phyloP scores from a whole-genome alignment of 2,797 vertebrate species.

The Florisuga fusca region DNA sequence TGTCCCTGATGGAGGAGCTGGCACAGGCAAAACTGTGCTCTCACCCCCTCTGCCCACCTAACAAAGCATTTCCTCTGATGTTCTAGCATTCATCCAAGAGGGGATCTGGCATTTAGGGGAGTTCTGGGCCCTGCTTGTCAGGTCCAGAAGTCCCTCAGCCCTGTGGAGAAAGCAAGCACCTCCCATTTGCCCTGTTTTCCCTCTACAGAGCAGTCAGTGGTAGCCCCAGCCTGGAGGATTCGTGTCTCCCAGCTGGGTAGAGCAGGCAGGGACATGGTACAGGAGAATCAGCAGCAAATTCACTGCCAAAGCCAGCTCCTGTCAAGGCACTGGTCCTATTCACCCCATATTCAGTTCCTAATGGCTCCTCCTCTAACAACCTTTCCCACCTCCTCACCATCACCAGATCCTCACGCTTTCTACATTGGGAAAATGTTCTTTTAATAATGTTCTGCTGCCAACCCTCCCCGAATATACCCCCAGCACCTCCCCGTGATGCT shows the following conservation, averaged over 20 bases:
- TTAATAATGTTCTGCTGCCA: neutral
- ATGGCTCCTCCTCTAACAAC: neutral
- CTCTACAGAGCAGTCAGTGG: neutral
- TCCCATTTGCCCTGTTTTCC: neutral
- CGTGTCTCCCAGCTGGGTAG: rapidly evolving
- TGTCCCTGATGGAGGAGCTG: neutral
- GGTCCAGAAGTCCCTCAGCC: neutral
- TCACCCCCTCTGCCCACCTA: neutral
- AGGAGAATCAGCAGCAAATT: neutral
- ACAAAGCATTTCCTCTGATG: neutral
- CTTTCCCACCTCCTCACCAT: neutral
- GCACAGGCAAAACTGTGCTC: neutral
- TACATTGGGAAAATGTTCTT: neutral
- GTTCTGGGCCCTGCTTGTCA: neutral
- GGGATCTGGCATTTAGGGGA: neutral
- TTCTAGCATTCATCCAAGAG: neutral
- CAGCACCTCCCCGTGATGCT: neutral
- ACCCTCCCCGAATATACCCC: neutral
- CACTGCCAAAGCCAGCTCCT: neutral
- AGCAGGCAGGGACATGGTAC: neutral
- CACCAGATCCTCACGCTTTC: neutral
- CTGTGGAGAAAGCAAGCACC: neutral
- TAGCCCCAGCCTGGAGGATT: neutral
- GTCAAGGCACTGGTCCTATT: neutral
- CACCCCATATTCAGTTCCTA: neutral